Percentiles rank a stretch among this genome's conserved stretches.
phyloP scores from a whole-genome alignment of 2,888 invertebrate genomes.

The Hydrotaea cyrtoneurina region DNA sequence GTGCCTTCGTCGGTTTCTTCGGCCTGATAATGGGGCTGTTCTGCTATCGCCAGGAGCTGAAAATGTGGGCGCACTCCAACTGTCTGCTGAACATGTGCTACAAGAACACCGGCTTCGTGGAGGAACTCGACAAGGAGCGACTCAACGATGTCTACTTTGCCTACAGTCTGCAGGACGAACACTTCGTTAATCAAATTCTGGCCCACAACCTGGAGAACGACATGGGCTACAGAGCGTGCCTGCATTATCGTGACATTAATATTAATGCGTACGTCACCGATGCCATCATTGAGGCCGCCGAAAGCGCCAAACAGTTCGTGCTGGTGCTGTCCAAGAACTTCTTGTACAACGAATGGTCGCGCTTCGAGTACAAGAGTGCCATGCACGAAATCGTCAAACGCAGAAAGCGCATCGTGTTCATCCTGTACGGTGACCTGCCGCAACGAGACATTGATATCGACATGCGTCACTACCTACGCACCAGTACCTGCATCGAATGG shows the following conservation, averaged over 20 bases:
- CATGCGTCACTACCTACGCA: constrained; percentile 92
- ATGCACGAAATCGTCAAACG: constrained; percentile 94
- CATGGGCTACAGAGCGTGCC: constrained; percentile 91
- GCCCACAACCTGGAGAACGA: constrained; percentile 93
- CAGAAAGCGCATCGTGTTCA: constrained; percentile 92
- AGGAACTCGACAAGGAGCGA: constrained; percentile 86
- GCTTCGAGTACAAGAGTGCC: constrained; percentile 96
- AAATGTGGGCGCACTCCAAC: constrained; percentile 92
- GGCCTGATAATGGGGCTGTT: constrained; percentile 89
- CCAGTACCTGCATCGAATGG: constrained; percentile 95
- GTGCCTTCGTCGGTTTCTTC: constrained; percentile 89
- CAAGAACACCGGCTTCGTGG: constrained; percentile 84
- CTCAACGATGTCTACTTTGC: constrained; percentile 95
- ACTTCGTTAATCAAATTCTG: constrained; percentile 93
- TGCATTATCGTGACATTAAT: constrained; percentile 95
- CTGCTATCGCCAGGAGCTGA: constrained; percentile 90
- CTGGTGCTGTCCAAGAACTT: constrained; percentile 95
- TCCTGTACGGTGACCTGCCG: constrained; percentile 94
- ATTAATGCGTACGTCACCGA: constrained; percentile 94
- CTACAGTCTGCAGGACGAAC: constrained; percentile 96
- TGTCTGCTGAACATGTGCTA: constrained; percentile 94
- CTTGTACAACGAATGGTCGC: constrained; percentile 96
- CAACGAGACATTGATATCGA: constrained; percentile 95
- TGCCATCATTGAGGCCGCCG: constrained; percentile 95
- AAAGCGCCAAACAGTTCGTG: constrained; percentile 93